Base-by-base conservation (phyloP, 2,888 invertebrate species). In the Macrostomum cliftonense region DNA sequence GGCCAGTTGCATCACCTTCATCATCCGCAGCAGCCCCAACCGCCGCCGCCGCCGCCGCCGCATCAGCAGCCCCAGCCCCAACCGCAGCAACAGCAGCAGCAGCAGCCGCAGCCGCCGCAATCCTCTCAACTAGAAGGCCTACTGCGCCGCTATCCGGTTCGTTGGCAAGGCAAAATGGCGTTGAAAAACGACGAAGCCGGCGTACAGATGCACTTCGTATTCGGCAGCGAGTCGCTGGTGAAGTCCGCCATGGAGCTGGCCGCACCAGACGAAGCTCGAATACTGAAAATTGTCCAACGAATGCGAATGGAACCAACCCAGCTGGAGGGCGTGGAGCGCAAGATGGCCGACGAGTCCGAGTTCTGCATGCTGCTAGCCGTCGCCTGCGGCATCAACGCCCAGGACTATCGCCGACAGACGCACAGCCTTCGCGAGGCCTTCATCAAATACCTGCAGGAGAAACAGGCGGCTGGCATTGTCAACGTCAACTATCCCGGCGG, bases 141-240 rank as follows among this genome's bases (percentile, higher is more conserved):
- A 20, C 14, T 43, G 9, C 43, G 28, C 5, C 21, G 28, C 43
- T 43, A 43, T 43, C 43, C 43, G 14, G 19, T 43, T 11, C 21
- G 19, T 17, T 43, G 43, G 43, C 43, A 43, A 11, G 89, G 93
- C 1, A 73, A 86, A 53, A 72, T 95, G 56, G 91, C 87, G 0
- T 75, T 95, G 57, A 95, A 95, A 75, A 91, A 87, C 68, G 93
- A 93, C 73, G 83, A 84, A 61, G 89, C 91, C 7, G 85, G 86
- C 21, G 93, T 95, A 43, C 91, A 93, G 74, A 91, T 95, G 91
- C 91, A 93, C 74, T 89, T 87, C 71, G 87, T 95, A 55, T 84
- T 84, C 61, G 95, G 95, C 50, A 89, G 85, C 74, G 82, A 83
- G 12, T 77, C 77, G 59, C 83, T 95, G 54, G 89, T 91, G 11